phyloP scores from a whole-genome alignment of 2,797 vertebrate species.

The Notoglanidium macrostoma region DNA sequence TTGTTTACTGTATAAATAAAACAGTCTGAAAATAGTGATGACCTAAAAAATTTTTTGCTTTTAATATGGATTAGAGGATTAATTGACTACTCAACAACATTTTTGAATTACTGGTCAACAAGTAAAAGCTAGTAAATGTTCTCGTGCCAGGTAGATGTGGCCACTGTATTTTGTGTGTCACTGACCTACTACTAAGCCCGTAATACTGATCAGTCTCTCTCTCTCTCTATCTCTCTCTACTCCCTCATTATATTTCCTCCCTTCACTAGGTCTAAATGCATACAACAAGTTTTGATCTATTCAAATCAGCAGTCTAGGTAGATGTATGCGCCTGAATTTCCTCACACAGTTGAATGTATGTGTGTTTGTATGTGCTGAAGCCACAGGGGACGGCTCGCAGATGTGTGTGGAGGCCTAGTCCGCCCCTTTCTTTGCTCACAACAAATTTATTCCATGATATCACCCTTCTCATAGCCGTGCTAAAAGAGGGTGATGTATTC shows the following conservation, averaged over 20 bases:
- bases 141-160: background rate
- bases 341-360: constrained; percentile 1
- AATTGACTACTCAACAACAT: background rate
- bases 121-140: background rate
- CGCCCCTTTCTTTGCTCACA: constrained; percentile 11
- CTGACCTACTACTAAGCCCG: too few species aligned
- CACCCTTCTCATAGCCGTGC: background rate
- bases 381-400: constrained; percentile 53
- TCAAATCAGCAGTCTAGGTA: constrained; percentile 56
- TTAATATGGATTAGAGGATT: background rate
- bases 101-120: background rate
- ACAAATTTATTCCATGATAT: constrained; percentile 40
- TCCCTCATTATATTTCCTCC: background rate
- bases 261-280: background rate
- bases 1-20: background rate
- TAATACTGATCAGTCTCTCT: background rate
- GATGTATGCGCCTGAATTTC: constrained; percentile 29
- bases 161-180: background rate
- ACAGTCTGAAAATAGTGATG: background rate
- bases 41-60: background rate
- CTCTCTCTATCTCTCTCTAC: background rate
- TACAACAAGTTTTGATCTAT: constrained; percentile 29
- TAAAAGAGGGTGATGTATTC: constrained; percentile 27
- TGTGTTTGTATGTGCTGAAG: constrained; percentile 30
- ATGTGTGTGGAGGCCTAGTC: constrained; percentile 43